Evolutionary conservation across 2,113 vertebrate genomes (phyloP).

Genomic region (Indicator maculatus): DNA sequence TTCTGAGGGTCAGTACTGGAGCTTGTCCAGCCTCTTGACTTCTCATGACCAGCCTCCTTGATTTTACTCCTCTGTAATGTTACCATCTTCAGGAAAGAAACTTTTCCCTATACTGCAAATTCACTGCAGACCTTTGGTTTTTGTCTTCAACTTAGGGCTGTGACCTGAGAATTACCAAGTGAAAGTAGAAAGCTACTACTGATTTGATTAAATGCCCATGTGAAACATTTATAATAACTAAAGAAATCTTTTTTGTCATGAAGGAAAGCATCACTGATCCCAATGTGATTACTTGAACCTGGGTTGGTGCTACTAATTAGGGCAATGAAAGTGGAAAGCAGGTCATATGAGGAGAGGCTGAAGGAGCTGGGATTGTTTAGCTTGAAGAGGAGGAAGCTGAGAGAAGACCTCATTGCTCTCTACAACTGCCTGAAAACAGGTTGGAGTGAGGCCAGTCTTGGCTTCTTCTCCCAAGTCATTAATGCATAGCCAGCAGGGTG

Average conservation of each 20-base stretch:
- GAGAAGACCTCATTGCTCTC: too few relatives aligned
- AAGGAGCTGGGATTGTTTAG: too few relatives aligned
- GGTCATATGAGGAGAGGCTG: too few relatives aligned
- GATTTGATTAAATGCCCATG: not conserved
- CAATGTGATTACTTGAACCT: not conserved
- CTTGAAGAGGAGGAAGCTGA: too few relatives aligned
- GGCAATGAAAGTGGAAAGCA: too few relatives aligned
- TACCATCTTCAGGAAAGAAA: not conserved
- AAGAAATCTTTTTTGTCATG: not conserved
- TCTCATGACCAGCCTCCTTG: not conserved
- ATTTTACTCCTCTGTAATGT: not conserved
- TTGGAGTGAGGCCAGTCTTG: too few relatives aligned
- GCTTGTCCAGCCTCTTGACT: not conserved
- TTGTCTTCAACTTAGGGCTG: not conserved
- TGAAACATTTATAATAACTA: not conserved
- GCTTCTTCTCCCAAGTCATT: too few relatives aligned
- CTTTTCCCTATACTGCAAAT: not conserved
- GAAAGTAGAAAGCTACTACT: not conserved
- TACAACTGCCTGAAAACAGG: too few relatives aligned
- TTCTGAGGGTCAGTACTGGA: not conserved
- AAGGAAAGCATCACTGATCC: not conserved
- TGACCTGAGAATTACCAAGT: not conserved
- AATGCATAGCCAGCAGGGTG: too few relatives aligned
- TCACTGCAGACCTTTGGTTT: rapidly evolving
- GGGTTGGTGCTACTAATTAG: not conserved